Percentiles rank a stretch among this genome's conserved stretches.
Conservation (phyloP, 2,888 invertebrate species). For the Lycaena phlaeas region DNA sequence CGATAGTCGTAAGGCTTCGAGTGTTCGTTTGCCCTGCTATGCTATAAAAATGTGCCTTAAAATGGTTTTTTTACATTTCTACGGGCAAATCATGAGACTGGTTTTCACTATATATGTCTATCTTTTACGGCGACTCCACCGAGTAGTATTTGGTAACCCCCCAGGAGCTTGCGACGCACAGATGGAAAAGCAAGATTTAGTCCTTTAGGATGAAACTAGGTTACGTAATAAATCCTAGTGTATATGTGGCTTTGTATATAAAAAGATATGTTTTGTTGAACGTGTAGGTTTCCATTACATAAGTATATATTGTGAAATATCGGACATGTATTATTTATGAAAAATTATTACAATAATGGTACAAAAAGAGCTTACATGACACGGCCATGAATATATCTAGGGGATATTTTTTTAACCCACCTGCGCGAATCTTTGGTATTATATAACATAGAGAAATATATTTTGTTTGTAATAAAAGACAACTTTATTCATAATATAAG, state of each 20-base stretch:
- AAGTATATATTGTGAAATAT: slow-evolving; percentile 1
- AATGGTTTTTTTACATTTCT: too few relatives aligned
- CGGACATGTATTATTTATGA: slow-evolving; percentile 1
- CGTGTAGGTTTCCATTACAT: background rate
- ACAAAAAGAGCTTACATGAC: slow-evolving; percentile 3
- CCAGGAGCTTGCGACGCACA: too few relatives aligned
- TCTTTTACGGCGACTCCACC: too few relatives aligned
- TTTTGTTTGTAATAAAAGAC: too few relatives aligned
- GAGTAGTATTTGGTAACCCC: too few relatives aligned
- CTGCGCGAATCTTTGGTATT: background rate
- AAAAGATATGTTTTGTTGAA: background rate
- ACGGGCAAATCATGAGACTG: too few relatives aligned
- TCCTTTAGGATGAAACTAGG: background rate
- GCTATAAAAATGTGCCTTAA: too few relatives aligned
- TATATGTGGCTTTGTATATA: background rate
- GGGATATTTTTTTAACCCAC: background rate
- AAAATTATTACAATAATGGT: slow-evolving; percentile 1
- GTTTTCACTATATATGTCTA: too few relatives aligned
- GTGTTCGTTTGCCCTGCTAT: too few relatives aligned
- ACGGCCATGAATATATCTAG: background rate
- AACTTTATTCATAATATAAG: too few relatives aligned
- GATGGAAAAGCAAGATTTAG: too few relatives aligned
- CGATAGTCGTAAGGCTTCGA: too few relatives aligned
- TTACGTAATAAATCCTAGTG: background rate
- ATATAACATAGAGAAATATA: background rate